Conservation (phyloP, 1,140 invertebrate species). For the Liolophura sinensis region DNA sequence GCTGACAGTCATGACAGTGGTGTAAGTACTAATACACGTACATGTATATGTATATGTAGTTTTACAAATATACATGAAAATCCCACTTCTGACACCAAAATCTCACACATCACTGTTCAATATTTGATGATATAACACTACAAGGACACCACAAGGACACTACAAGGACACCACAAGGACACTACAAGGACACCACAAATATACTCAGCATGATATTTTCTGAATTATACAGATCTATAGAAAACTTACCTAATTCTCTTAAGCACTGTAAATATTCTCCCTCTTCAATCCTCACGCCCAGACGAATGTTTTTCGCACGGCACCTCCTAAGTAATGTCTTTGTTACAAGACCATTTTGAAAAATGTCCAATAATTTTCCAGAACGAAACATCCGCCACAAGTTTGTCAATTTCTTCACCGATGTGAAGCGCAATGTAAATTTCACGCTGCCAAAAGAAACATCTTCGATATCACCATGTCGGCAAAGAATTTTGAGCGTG, state of each 20-base stretch:
- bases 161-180: no score
- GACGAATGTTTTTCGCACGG: slow-evolving; percentile 18
- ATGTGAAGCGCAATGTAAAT: slow-evolving; percentile 27
- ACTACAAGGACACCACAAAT: no score
- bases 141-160: no score
- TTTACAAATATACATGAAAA: no score
- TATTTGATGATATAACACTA: no score
- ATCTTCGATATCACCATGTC: slow-evolving; percentile 33
- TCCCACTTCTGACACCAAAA: no score
- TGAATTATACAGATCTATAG: no score
- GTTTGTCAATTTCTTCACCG: slow-evolving; percentile 19
- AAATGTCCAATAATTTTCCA: slow-evolving; percentile 22
- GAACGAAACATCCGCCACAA: slow-evolving; percentile 35
- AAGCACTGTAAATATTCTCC: slow-evolving; percentile 33
- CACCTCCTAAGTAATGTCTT: slow-evolving; percentile 16
- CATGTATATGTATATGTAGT: no score
- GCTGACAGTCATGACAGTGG: no score
- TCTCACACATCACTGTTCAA: no score
- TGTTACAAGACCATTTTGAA: slow-evolving; percentile 30
- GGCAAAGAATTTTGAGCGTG: slow-evolving; percentile 40
- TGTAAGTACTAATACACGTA: no score
- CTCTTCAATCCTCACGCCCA: slow-evolving; percentile 29
- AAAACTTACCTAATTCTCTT: slow-evolving; percentile 24
- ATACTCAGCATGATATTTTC: no score
- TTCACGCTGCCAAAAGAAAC: slow-evolving; percentile 36